Percentiles rank a stretch among this genome's conserved stretches.
Evolutionary conservation across 2,888 invertebrate species (phyloP).

Genomic region (Andrena bucephala): DNA sequence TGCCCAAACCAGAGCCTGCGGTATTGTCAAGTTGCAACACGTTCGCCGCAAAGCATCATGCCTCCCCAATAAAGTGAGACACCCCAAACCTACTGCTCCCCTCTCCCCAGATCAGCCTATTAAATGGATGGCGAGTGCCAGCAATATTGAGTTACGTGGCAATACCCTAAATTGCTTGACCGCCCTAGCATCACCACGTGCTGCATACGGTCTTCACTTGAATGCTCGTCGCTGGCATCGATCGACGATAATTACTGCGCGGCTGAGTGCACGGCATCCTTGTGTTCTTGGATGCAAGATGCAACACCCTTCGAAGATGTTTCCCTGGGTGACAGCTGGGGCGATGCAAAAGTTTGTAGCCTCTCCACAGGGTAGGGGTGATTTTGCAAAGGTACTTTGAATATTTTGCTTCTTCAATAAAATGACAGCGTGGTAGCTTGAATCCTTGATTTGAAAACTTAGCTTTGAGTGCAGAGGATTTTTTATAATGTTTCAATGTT

Average conservation of each 20-base stretch:
- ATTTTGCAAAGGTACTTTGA: too few species aligned
- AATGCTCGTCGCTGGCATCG: conserved; percentile 55
- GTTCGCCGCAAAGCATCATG: conserved; percentile 40
- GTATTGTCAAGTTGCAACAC: conserved; percentile 46
- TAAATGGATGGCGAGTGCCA: conserved; percentile 75
- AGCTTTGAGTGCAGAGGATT: too few species aligned
- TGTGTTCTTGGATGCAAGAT: conserved; percentile 32
- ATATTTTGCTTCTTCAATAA: too few species aligned
- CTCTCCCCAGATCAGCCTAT: conserved; percentile 71
- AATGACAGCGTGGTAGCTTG: background rate
- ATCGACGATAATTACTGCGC: conserved; percentile 68
- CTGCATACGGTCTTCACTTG: conserved; percentile 55
- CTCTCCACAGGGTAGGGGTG: background rate
- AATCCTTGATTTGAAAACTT: background rate
- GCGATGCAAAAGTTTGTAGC: background rate
- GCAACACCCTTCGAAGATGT: conserved; percentile 24
- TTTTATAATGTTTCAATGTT: too few species aligned
- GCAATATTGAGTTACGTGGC: conserved; percentile 79
- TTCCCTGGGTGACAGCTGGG: background rate
- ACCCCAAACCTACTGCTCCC: conserved; percentile 41
- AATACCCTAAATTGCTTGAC: conserved; percentile 77
- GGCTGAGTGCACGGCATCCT: conserved; percentile 43
- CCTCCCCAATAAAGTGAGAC: conserved; percentile 49
- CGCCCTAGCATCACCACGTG: conserved; percentile 53
- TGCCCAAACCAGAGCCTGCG: conserved; percentile 16